Base-by-base conservation (phyloP, 2,113 vertebrate genomes). In the Hirundichthys speculiger region DNA sequence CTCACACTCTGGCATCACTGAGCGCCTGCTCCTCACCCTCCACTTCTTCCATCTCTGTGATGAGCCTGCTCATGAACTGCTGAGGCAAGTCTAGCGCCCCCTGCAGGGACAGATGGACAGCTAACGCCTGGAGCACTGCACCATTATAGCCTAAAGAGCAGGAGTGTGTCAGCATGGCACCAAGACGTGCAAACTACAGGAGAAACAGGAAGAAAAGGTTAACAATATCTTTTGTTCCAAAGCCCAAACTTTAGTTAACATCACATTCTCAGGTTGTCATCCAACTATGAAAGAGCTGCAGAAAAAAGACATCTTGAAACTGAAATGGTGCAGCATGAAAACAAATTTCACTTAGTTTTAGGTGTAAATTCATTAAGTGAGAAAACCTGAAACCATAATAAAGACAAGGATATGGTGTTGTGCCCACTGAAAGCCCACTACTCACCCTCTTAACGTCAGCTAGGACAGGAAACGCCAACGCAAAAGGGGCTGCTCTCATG, bases 101-200 rank as follows among this genome's bases (percentile, higher is more conserved):
- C 82, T 95, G 95, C 66, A 99, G 88, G 0, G 98, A 95, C 3
- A 96, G 92, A 72, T 98, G 94, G 80, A 99, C 96, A 0, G 98
- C 98, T 74, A 99, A 79, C 1, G 96, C 96, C 88, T 99, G 96
- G 76, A 99, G 92, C 58, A 97, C 89, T 24, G 96, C 97, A 0
- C 98, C 98, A 0, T 99, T 99, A 71, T 99, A 99, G 42, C 98
- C 98, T 89, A 99, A 85, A 55, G 96, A 98, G 82, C 96, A 98
- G 76, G 96, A 92, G 14, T 99, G 98, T 10, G 98, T 99, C 59
- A 99, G 81, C 91, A 95, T 94, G 0, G 96, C 96, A 0, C 96
- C 97, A 57, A 94, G 89, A 60, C 89, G 92, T 0, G 97, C 91
- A 79, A 94, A 97, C 98, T 99, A 45, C 14, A 52, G 11, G 82